Conservation (phyloP, 2,797 vertebrate species). For the Phoxinus dragarum region DNA sequence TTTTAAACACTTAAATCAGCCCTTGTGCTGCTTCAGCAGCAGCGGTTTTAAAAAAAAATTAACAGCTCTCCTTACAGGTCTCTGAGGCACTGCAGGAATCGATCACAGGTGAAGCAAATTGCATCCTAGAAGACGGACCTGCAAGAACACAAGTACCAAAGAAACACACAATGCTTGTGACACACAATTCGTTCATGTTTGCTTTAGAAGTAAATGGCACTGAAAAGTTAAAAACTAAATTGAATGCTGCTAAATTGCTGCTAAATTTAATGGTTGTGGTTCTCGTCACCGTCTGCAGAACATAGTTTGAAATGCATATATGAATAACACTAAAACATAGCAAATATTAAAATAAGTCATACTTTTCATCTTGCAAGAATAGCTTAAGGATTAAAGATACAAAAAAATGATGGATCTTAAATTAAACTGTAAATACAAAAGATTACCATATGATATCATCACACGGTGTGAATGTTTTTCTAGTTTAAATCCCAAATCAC, state of each 20-base stretch:
- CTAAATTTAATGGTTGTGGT: not conserved
- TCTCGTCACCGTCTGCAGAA: not conserved
- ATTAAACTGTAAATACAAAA: not conserved
- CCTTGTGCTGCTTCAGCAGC: conserved; percentile 48
- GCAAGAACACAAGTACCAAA: not conserved
- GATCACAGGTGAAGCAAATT: conserved; percentile 36
- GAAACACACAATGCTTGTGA: not conserved
- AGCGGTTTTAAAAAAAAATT: conserved; percentile 17
- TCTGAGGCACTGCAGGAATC: conserved; percentile 44
- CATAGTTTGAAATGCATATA: not conserved
- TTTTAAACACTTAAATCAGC: conserved; percentile 60
- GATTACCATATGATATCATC: not conserved
- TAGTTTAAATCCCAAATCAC: conserved; percentile 1
- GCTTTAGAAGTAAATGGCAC: not conserved
- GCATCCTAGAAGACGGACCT: not conserved
- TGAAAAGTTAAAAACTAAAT: not conserved
- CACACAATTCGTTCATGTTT: not conserved
- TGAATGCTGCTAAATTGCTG: not conserved
- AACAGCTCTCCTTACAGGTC: conserved; percentile 34
- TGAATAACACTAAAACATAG: not conserved
- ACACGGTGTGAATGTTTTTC: not conserved
- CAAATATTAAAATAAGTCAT: not conserved
- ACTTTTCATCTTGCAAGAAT: not conserved
- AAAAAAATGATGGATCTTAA: not conserved
- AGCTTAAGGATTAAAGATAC: too few relatives aligned